Evolutionary conservation across 1,140 invertebrate genomes (phyloP), one percentile per base, ranked within the genome.

Genomic region (Vanessa tameamea): DNA sequence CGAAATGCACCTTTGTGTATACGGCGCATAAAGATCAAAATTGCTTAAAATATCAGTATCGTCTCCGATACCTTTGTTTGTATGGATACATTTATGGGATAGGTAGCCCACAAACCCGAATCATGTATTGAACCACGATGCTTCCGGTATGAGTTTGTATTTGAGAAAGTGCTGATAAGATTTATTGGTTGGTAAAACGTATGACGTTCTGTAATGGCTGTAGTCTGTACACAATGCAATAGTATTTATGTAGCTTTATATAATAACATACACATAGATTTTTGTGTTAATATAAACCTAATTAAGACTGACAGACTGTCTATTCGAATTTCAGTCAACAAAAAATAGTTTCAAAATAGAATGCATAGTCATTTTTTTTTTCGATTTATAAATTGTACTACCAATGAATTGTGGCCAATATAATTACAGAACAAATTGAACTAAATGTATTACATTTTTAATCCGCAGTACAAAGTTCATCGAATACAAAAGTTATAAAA

Each of bases 31-130:
- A 20, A 65, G 74, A 57, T 53, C 13, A 76, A 23, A 67, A 68
- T 73, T 26, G 20, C 20, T 47, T 23, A 63, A 31, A 12, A 73
- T 12, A 2, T 0, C 23, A 47, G 37, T 50, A 70, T 47, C 20
- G 51, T 57, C 72, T 53, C 53, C 55, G 31, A 74, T 78, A 71
- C 69, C 64, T 76, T 43, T 53, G 64, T 65, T 53, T 64, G 73
- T 59, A 71, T 73, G 73, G 80, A 75, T 79, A 82, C 82, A 69
- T 82, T 84, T 84, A 84, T 83, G 81, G 81, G 82, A 84, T 87
- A 86, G 84, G 78, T 83, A 88, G 81, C 86, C 86, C 81, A 90
- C 85, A 90, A 88, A 89, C 87, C 87, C 82, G 80, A 87, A 87
- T 88, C 82, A 77, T 82, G 77, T 70, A 73, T 79, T 72, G 78